Evolutionary conservation across 2,113 vertebrate genomes (phyloP).

Genomic region (Silurus glanis): DNA sequence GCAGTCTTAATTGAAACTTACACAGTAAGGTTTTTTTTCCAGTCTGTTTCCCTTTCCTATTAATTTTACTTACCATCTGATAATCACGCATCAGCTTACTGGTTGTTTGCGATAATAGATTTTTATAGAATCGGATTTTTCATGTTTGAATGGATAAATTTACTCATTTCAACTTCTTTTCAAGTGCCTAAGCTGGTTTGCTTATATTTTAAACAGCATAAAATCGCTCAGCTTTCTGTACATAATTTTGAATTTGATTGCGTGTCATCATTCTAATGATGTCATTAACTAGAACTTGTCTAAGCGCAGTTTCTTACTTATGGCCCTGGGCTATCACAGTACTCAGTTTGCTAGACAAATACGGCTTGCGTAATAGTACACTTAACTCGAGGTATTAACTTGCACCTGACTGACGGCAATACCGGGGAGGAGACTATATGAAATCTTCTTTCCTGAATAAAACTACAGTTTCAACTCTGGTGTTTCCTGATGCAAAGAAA

Average conservation of each 20-base stretch:
- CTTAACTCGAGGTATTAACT: conserved; percentile 5
- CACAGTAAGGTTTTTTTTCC: not conserved
- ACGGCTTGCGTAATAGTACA: conserved; percentile 15
- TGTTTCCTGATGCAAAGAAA: conserved; percentile 4
- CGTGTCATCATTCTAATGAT: conserved; percentile 16
- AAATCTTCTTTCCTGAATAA: not conserved
- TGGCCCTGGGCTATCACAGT: conserved; percentile 17
- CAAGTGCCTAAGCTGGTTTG: too few relatives aligned
- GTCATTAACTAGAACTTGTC: conserved; percentile 3
- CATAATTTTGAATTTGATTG: not conserved
- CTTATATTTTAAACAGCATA: not conserved
- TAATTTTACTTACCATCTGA: not conserved
- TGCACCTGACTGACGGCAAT: not conserved
- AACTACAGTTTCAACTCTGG: not conserved
- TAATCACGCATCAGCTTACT: not conserved
- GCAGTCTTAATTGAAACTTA: not conserved
- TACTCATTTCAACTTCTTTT: not conserved
- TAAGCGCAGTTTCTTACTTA: conserved; percentile 13
- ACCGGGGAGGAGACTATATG: not conserved
- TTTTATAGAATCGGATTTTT: not conserved
- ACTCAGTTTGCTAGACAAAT: not conserved
- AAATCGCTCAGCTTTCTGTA: not conserved
- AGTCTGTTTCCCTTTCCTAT: too few relatives aligned
- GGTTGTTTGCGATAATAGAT: not conserved
- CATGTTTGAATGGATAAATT: not conserved